These are phyloP conservation scores for Tupaia tana DNA, from an alignment of 2,113 vertebrate genomes.

Conservation along the genomic window DNA sequence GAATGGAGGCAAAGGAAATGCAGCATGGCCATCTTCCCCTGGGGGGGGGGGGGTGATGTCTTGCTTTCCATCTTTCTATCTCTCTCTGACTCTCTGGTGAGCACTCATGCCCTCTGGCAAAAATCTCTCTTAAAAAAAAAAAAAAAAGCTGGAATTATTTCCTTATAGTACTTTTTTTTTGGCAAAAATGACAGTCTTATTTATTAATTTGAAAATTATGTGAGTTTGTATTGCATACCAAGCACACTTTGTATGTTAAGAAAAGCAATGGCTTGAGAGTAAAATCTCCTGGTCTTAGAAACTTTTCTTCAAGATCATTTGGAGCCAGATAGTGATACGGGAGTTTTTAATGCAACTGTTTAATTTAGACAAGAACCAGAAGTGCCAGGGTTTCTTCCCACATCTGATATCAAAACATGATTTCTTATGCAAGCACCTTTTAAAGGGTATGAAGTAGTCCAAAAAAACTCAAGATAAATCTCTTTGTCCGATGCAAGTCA, in stretches of 20 bases:
- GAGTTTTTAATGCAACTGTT: neutral
- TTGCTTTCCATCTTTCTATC: too few species aligned
- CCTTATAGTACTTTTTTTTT: neutral
- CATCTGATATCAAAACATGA: neutral
- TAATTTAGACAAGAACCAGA: neutral
- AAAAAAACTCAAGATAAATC: constrained; percentile 14
- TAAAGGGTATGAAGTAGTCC: neutral
- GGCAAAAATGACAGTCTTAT: neutral
- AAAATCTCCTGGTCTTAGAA: neutral
- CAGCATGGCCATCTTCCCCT: too few species aligned
- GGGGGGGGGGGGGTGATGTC: too few species aligned
- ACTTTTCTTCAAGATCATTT: neutral
- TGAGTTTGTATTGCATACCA: neutral
- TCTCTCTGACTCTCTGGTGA: too few species aligned
- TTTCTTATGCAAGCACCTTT: neutral
- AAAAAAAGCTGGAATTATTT: neutral
- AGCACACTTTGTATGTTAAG: neutral
- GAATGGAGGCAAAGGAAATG: too few species aligned
- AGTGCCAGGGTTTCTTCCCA: neutral
- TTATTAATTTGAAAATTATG: neutral
- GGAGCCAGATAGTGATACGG: neutral
- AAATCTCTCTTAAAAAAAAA: neutral
- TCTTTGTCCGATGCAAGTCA: neutral
- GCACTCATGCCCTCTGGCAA: too few species aligned
- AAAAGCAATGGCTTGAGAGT: neutral